Conservation (phyloP, 2,113 vertebrate species). For the Macaca nemestrina region DNA sequence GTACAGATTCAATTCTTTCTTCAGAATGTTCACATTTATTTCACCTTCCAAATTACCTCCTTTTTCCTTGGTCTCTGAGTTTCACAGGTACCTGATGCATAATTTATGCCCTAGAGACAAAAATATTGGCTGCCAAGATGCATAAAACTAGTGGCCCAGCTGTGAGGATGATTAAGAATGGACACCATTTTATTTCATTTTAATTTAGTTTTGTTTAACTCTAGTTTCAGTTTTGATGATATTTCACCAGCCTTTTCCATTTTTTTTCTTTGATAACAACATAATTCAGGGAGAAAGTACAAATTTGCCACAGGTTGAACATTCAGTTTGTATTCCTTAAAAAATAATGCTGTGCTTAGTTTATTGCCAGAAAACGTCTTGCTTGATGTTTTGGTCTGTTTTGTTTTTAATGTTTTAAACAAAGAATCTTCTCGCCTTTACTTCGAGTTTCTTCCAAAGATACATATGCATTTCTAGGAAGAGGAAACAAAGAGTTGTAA, state of each 20-base stretch:
- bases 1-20: background rate
- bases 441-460: background rate
- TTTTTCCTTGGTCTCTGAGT: conserved; percentile 48
- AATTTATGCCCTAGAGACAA: conserved; percentile 60
- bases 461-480: background rate
- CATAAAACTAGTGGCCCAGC: conserved; percentile 24
- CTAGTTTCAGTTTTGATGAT: background rate
- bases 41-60: conserved; percentile 26
- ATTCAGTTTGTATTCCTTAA: background rate
- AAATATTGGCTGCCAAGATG: conserved; percentile 2
- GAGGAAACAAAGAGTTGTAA: background rate
- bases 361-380: background rate
- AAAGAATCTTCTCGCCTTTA: background rate
- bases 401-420: background rate
- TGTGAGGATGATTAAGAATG: conserved; percentile 11
- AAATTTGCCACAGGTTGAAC: background rate
- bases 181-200: conserved; percentile 7
- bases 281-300: background rate
- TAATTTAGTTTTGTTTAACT: background rate
- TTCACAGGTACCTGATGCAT: conserved; percentile 51
- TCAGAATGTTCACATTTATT: background rate
- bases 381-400: background rate
- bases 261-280: background rate
- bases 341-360: background rate
- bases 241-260: background rate